Conservation (phyloP, 1,140 invertebrate genomes). For the Microplitis demolitor region DNA sequence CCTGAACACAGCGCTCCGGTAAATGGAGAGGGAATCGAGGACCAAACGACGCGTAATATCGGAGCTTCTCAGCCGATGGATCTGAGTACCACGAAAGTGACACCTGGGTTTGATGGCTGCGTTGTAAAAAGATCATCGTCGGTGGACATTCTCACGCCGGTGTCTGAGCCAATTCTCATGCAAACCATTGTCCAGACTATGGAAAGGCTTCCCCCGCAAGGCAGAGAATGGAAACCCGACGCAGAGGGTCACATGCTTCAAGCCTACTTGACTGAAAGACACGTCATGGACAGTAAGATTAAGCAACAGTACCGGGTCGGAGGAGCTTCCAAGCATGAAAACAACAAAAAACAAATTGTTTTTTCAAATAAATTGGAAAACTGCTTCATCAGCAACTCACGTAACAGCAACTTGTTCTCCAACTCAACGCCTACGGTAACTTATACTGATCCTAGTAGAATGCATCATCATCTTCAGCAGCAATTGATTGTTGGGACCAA, state of each 20-base stretch:
- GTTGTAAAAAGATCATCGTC: slow-evolving; percentile 39
- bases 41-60: no score
- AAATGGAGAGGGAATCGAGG: no score
- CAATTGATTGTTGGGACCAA: slow-evolving; percentile 28
- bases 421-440: slow-evolving; percentile 38
- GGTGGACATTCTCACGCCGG: slow-evolving; percentile 66
- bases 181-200: slow-evolving; percentile 70
- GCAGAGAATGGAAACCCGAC: slow-evolving; percentile 62
- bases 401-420: no score
- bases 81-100: slow-evolving; percentile 60
- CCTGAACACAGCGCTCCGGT: no score
- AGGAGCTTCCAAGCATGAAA: slow-evolving; percentile 43
- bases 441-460: slow-evolving; percentile 46
- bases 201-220: slow-evolving; percentile 65
- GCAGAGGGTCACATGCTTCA: slow-evolving; percentile 70
- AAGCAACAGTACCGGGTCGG: slow-evolving; percentile 66
- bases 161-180: slow-evolving; percentile 67
- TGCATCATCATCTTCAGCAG: slow-evolving; percentile 31
- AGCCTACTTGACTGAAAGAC: slow-evolving; percentile 76
- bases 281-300: slow-evolving; percentile 75
- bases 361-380: no score
- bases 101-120: neutral
- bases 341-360: slow-evolving; percentile 27
- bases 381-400: no score
- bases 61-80: slow-evolving; percentile 63